Conservation (phyloP, 2,888 invertebrate species). For the Drosophila subquinaria region DNA sequence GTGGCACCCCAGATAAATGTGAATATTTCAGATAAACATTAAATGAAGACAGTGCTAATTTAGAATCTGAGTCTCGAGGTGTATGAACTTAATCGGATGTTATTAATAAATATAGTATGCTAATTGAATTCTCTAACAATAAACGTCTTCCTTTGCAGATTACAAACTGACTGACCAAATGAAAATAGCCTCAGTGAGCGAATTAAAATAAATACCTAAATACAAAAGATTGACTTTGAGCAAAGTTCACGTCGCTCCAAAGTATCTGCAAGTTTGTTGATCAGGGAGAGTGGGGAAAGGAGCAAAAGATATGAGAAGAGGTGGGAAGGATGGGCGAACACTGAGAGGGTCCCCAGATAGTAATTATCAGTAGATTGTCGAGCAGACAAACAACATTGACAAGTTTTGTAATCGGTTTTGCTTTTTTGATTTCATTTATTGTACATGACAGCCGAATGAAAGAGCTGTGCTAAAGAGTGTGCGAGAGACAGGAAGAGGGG, state of each 20-base stretch:
- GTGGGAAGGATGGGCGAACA: slow-evolving; percentile 17
- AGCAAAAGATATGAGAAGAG: slow-evolving; percentile 1
- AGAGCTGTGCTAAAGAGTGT: neutral
- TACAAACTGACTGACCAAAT: neutral
- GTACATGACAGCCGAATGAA: slow-evolving; percentile 65
- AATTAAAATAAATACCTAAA: slow-evolving; percentile 13
- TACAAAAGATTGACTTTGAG: slow-evolving; percentile 2
- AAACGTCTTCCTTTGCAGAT: neutral
- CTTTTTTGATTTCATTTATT: slow-evolving; percentile 76
- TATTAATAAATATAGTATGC: neutral
- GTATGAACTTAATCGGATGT: neutral
- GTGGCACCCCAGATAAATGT: too few species aligned
- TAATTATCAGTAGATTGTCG: slow-evolving; percentile 80
- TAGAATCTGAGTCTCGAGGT: too few species aligned
- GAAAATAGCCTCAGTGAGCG: neutral
- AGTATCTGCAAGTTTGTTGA: slow-evolving; percentile 42
- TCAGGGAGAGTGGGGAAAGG: neutral
- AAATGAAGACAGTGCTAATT: too few species aligned
- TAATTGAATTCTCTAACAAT: neutral
- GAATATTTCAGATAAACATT: too few species aligned
- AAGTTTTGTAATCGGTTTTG: slow-evolving; percentile 78
- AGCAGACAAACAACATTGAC: slow-evolving; percentile 69
- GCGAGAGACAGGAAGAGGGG: neutral
- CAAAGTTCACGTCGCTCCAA: slow-evolving; percentile 48
- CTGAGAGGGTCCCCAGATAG: slow-evolving; percentile 72